Evolutionary conservation across 1,140 invertebrate species (phyloP), one percentile per base, ranked within the genome.

Genomic region (Halotydeus destructor): DNA sequence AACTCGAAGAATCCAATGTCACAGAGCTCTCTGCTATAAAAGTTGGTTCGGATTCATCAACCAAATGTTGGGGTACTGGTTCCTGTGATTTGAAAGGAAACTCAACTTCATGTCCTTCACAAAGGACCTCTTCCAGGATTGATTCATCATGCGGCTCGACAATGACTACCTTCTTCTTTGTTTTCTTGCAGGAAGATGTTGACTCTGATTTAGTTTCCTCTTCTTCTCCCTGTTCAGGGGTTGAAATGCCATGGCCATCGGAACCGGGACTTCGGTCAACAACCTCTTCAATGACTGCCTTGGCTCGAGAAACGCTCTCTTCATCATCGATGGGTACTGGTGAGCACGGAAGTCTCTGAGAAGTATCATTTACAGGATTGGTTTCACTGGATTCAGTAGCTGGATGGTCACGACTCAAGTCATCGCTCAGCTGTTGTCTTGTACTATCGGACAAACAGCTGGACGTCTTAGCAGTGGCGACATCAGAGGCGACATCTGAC

Each of bases 111-210:
- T 47, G 24, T 14, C 48, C 49, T 21, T 57, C 55, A 48, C 55
- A 44, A 14, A 62, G 57, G 11, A 62, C 49, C 40, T 57, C 52
- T 47, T 56, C 51, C 18, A 60, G 54, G 24, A 64, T 56, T 45
- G 68, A 64, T 43, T 55, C 57, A 50, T 69, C 67, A 60, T 67
- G 67, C 6, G 65, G 63, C 52, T 69, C 67, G 30, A 32, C 42
- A 12, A 50, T n/a, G n/a, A n/a, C 21, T 25, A 43, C 60, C 0
- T 57, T 49, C 31, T 6, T 47, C 44, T n/a, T 40, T 31, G 18
- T 32, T 25, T 11, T 45, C 41, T 14, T 43, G 8, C n/a, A n/a
- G n/a, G n/a, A n/a, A n/a, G n/a, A n/a, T n/a, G n/a, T n/a, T n/a
- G n/a, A n/a, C n/a, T n/a, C n/a, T n/a, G n/a, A n/a, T n/a, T n/a